Percentiles rank a stretch among this genome's conserved stretches.
Conservation (phyloP, 2,113 vertebrate species). For the Panthera uncia region DNA sequence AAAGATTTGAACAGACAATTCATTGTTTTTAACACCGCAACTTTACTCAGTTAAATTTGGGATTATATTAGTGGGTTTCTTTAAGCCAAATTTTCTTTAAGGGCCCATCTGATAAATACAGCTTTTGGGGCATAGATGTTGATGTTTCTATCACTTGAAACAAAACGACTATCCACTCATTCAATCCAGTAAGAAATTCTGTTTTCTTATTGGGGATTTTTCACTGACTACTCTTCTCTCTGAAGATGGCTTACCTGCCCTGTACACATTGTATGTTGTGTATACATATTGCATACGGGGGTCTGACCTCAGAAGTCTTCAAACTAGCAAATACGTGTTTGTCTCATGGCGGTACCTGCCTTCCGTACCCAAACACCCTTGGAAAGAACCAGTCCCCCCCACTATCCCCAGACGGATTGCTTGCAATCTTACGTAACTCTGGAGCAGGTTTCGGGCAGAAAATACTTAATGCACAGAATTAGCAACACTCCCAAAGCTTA, state of each 20-base stretch:
- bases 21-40: background rate
- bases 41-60: background rate
- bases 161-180: background rate
- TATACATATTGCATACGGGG: background rate
- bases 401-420: background rate
- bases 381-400: background rate
- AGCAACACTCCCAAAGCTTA: background rate
- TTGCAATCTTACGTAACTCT: background rate
- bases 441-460: background rate
- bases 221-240: too few species aligned
- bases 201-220: background rate
- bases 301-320: background rate
- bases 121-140: background rate
- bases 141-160: background rate
- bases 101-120: background rate
- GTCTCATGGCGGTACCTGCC: background rate
- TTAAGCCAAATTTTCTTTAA: background rate
- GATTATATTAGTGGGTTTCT: background rate
- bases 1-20: constrained; percentile 29
- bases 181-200: background rate
- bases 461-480: background rate
- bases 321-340: background rate
- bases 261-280: background rate
- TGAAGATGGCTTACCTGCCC: too few species aligned
- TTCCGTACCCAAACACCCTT: background rate